A percentile compares a stretch with the other conserved stretches of the same genome.
Evolutionary conservation across 2,113 vertebrate genomes (phyloP).

Genomic region (Nesospiza acunhae): DNA sequence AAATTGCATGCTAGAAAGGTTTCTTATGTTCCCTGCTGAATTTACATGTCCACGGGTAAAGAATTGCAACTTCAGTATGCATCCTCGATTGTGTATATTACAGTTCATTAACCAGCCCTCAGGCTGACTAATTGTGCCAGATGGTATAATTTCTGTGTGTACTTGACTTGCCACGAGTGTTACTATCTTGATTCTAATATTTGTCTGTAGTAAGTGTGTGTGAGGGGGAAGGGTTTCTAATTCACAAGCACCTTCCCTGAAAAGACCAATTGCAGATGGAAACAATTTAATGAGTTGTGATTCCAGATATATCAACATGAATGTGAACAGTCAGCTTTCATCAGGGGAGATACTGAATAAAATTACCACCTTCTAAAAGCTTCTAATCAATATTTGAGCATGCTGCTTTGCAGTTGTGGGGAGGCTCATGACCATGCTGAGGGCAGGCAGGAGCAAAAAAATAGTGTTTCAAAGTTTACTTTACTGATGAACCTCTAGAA

Average conservation of each 20-base stretch:
- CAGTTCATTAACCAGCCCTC: constrained; percentile 64
- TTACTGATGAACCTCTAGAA: background rate
- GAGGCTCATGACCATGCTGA: rapidly evolving
- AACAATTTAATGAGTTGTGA: constrained; percentile 37
- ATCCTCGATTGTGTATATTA: constrained; percentile 47
- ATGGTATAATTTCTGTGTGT: constrained; percentile 64
- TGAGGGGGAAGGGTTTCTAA: background rate
- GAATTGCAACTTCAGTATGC: constrained; percentile 7
- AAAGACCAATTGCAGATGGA: constrained; percentile 51
- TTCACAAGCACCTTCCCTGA: constrained; percentile 32
- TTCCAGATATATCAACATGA: constrained; percentile 16
- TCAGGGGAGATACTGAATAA: background rate
- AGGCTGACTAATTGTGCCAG: constrained; percentile 68
- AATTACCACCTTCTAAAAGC: background rate
- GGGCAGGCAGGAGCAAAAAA: background rate
- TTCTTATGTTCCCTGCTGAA: background rate
- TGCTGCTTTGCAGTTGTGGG: background rate
- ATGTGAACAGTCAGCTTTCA: constrained; percentile 33
- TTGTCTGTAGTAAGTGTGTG: constrained; percentile 3
- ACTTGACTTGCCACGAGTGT: constrained; percentile 51
- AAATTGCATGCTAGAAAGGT: background rate
- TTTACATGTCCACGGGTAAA: constrained; percentile 6
- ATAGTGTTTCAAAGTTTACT: background rate
- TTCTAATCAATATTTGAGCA: background rate
- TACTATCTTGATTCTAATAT: constrained; percentile 59